Evolutionary conservation across 2,113 vertebrate genomes (phyloP).

Genomic region (Ceuthmochares aereus): DNA sequence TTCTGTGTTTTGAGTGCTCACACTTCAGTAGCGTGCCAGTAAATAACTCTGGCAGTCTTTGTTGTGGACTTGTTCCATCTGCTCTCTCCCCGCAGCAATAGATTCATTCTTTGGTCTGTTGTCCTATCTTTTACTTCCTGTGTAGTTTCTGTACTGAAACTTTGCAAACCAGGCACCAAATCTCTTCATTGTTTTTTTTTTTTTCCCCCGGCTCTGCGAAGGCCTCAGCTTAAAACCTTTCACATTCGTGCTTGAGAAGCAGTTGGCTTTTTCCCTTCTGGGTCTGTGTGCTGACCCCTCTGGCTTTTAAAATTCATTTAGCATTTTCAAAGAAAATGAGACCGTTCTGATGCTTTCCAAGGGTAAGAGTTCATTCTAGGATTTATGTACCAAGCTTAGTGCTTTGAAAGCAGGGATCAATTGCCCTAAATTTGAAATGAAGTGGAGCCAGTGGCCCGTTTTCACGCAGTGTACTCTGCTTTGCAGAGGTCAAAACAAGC

Average conservation of each 20-base stretch:
- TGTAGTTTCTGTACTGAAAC: background rate
- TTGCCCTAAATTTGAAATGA: slow-evolving; percentile 61
- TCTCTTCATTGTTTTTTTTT: background rate
- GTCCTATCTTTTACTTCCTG: background rate
- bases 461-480: slow-evolving; percentile 14
- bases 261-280: background rate
- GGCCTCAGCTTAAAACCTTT: background rate
- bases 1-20: background rate
- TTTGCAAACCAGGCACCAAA: background rate
- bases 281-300: background rate
- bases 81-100: background rate
- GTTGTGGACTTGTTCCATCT: background rate
- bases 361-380: slow-evolving; percentile 47
- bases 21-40: background rate
- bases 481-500: slow-evolving; percentile 29
- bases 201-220: background rate
- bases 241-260: background rate
- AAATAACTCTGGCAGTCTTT: background rate
- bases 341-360: slow-evolving; percentile 21
- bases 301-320: slow-evolving; percentile 61
- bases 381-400: slow-evolving; percentile 65
- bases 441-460: background rate
- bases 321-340: slow-evolving; percentile 54
- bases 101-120: background rate
- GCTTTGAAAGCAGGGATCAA: slow-evolving; percentile 65